Evolutionary conservation across 2,888 invertebrate species (phyloP), one percentile per base, ranked within the genome.

Genomic region (Brachypalpus laphriformis): DNA sequence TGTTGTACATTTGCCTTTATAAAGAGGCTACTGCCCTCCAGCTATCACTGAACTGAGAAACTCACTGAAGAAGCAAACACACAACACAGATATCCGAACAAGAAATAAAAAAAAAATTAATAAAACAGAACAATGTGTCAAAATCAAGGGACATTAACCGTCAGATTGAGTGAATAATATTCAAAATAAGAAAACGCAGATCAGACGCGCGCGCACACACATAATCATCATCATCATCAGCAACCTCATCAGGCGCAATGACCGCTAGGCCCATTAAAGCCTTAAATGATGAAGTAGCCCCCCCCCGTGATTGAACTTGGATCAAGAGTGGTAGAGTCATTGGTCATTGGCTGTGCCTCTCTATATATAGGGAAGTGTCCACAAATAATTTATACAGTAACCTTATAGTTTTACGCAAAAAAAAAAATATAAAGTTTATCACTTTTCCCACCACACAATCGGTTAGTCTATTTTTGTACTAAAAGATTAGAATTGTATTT

Each of bases 111-210:
- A 25, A 25, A 25, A 25, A 2, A 25, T 4, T 5, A 25, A 2
- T 4, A 25, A 25, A 4, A 25, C 25, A 25, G 22, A 78, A 72
- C 72, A 83, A 83, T 63, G 57, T 80, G 78, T 83, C 83, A 83
- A 83, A 83, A 80, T 83, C 68, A 54, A 83, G 83, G 80, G 83
- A 83, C 83, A 80, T 83, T 83, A 83, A 83, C 83, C 83, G 74
- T 80, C 83, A 72, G 63, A 34, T 83, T 75, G 57, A 74, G 51
- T 74, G 74, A 68, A 49, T 70, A 74, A 83, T 70, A 56, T 63
- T 16, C 49, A 54, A 61, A 65, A 51, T 45, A 14, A 65, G 49
- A 72, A 66, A 37, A 78, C 37, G 9, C 16, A n/a, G 3, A 9
- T 18, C 34, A 51, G 25, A 47, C 45, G 49, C 8, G 5, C 18